Percentiles rank a stretch among this genome's conserved stretches.
These are phyloP conservation scores for Lacerta agilis DNA, from an alignment of 2,797 vertebrate species.

Conservation along the genomic window DNA sequence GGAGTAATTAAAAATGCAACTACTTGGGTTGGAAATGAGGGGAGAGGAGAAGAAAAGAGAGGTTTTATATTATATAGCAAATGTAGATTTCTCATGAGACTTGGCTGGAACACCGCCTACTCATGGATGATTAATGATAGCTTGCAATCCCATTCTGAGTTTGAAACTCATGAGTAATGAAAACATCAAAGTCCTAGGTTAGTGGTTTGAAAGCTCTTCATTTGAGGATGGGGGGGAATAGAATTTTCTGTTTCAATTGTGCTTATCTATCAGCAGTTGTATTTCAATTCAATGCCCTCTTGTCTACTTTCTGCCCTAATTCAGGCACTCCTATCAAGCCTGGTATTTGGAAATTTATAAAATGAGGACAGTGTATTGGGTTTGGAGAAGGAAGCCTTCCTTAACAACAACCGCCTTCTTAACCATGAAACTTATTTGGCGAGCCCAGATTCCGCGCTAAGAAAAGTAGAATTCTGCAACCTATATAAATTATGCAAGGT, in stretches of 20 bases:
- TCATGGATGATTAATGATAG: constrained; percentile 71
- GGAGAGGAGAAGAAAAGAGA: constrained; percentile 2
- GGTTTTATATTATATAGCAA: constrained; percentile 62
- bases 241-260: not conserved
- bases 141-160: constrained; percentile 70
- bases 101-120: constrained; percentile 68
- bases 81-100: constrained; percentile 54
- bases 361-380: not conserved
- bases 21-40: constrained; percentile 40
- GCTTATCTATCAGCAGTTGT: not conserved
- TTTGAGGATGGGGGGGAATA: not conserved
- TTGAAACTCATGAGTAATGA: constrained; percentile 71
- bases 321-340: not conserved
- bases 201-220: constrained; percentile 27
- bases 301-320: not conserved
- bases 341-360: not conserved
- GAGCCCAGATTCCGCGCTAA: too few relatives aligned
- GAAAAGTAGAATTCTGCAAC: too few relatives aligned
- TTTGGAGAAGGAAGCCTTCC: not conserved
- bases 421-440: not conserved
- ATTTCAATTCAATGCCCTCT: not conserved
- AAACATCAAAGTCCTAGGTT: constrained; percentile 67
- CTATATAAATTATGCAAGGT: too few relatives aligned
- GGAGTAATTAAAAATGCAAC: constrained; percentile 48
- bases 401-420: not conserved